phyloP scores from a whole-genome alignment of 2,113 vertebrate species.

The Syngnathus typhle region DNA sequence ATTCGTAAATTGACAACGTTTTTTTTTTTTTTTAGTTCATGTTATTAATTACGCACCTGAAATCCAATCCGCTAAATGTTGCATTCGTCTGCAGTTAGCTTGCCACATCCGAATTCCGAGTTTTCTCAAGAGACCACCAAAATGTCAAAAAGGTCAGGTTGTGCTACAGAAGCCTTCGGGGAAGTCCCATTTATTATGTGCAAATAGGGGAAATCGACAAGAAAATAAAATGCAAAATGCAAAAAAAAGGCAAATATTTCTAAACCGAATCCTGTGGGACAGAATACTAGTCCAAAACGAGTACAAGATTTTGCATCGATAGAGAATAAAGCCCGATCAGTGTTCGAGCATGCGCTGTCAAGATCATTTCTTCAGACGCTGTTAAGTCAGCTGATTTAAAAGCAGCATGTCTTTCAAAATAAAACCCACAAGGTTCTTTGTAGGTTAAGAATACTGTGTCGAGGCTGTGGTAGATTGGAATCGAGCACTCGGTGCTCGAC shows the following conservation, averaged over 20 bases:
- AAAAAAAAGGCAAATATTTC: neutral
- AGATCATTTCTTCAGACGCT: neutral
- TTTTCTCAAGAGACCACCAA: conserved; percentile 15
- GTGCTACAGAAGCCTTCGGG: conserved; percentile 10
- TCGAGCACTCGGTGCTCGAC: too few species aligned
- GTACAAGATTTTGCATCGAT: conserved; percentile 11
- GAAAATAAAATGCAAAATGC: neutral
- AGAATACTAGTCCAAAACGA: neutral
- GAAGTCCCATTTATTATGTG: neutral
- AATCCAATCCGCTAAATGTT: conserved; percentile 66
- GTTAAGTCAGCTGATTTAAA: neutral
- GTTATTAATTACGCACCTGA: conserved; percentile 48
- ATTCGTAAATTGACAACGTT: neutral
- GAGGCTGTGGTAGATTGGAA: too few species aligned
- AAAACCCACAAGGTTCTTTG: neutral
- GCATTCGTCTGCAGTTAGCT: conserved; percentile 64
- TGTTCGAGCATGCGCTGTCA: conserved; percentile 43
- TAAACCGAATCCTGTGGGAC: conserved; percentile 4
- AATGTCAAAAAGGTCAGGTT: neutral
- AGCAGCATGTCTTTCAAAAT: conserved; percentile 16
- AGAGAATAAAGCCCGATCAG: conserved; percentile 30
- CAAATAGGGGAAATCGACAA: neutral
- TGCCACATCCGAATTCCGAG: conserved; percentile 61
- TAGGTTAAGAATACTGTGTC: too few species aligned
- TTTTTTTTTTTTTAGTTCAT: neutral